These are phyloP conservation scores for Riptortus pedestris DNA, from an alignment of 1,140 invertebrate species.

Conservation along the genomic window DNA sequence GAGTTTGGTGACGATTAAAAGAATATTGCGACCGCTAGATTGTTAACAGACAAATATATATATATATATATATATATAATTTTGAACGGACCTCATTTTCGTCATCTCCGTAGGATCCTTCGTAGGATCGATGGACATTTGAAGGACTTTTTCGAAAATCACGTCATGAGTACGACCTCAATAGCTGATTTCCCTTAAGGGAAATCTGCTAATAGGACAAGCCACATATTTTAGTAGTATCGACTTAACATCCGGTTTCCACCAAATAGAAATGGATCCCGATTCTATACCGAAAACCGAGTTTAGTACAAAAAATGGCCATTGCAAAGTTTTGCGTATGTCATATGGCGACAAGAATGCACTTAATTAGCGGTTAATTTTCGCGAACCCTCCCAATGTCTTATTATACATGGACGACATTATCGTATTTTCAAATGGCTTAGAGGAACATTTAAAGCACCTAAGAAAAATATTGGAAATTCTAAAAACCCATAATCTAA, in stretches of 20 bases:
- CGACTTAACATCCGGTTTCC: constrained; percentile 37
- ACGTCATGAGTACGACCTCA: too few species aligned
- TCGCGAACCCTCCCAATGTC: constrained; percentile 2
- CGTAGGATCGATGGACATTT: too few species aligned
- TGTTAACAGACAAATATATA: too few species aligned
- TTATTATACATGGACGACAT: constrained; percentile 41
- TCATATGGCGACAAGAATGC: constrained; percentile 26
- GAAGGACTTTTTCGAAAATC: too few species aligned
- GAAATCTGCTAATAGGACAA: too few species aligned
- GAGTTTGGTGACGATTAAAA: too few species aligned
- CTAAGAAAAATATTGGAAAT: constrained; percentile 28
- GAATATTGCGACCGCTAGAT: too few species aligned
- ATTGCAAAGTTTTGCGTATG: constrained; percentile 30
- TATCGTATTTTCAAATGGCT: constrained; percentile 34
- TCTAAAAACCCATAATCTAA: too few species aligned
- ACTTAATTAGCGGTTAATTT: constrained; percentile 26
- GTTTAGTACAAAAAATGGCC: constrained; percentile 28
- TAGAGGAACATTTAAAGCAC: constrained; percentile 36
- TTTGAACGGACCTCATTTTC: too few species aligned
- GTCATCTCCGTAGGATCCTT: too few species aligned
- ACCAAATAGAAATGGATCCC: constrained; percentile 29
- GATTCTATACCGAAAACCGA: constrained; percentile 29
- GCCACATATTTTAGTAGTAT: constrained; percentile 39
- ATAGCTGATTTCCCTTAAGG: too few species aligned
- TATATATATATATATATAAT: constrained; percentile 35